Base-by-base conservation (phyloP, 2,888 invertebrate genomes). In the Brenthis hecate region DNA sequence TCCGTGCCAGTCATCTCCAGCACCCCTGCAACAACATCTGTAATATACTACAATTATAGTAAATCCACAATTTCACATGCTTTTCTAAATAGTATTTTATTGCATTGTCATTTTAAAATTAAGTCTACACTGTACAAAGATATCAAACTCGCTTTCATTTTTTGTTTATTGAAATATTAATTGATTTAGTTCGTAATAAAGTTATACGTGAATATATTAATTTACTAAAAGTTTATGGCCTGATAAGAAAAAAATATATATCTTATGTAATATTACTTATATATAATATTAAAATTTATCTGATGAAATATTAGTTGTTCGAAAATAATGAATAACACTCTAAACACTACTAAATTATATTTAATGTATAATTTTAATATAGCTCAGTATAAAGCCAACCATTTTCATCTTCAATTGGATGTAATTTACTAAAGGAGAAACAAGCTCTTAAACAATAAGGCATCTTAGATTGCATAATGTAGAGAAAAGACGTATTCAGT, bases 1-100 rank as follows among this genome's bases (percentile, higher is more conserved):
- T 96, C 96, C 86, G 96, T 95, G 85, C 96, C 96, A 89, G 96
- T 95, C 96, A 96, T 96, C 90, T 96, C 96, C 95, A 96, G 94
- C 94, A 96, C 95, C 94, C 96, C 96, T 96, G 93, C 56, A 92
- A 91, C 79, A 81, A 72, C 70, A 73, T 69, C 72, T 70, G 58
- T 60, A 66, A 69, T 56, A 32, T 11, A 56, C 32, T 56, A 8
- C 23, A 19, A 48, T 48, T 65, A 16, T 16, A 63, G 36, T 54
- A 16, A 13, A 13, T 13, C 14, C 36, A 43, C 11, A 43, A 43
- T 43, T 43, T 36, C 36, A 36, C 8, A 8, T 8, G 8, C 8
- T 36, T 36, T 36, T 43, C 2, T 11, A 43, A 11, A 3, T 43
- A 19, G 19, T 19, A 43, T 43, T 11, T 43, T 6, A 36, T 8